Conservation (phyloP, 2,888 invertebrate genomes). For the Atrina japonica region DNA sequence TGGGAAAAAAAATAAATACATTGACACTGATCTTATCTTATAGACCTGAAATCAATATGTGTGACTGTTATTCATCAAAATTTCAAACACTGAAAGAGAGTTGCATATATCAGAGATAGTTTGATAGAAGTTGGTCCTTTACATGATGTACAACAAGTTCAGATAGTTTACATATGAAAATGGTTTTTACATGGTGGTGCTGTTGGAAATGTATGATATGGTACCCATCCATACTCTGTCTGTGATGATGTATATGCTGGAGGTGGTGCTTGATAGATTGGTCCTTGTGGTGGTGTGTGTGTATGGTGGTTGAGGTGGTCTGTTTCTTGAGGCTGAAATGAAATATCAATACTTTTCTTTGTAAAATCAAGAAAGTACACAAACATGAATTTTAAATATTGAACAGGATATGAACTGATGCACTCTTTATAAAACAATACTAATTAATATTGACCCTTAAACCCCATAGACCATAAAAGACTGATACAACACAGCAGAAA, state of each 20-base stretch:
- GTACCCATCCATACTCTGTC: slow-evolving; percentile 78
- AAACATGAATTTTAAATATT: not conserved
- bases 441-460: not conserved
- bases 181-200: slow-evolving; percentile 82
- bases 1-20: too few species aligned
- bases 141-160: too few species aligned
- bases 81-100: too few species aligned
- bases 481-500: not conserved
- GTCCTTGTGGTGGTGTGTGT: slow-evolving; percentile 90
- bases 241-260: slow-evolving; percentile 85
- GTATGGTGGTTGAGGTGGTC: slow-evolving; percentile 92
- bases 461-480: too few species aligned
- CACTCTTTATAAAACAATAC: not conserved
- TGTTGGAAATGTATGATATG: slow-evolving; percentile 82
- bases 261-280: slow-evolving; percentile 96
- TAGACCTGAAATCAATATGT: too few species aligned
- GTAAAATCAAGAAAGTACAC: not conserved
- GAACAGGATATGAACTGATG: too few species aligned
- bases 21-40: too few species aligned
- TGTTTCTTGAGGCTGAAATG: slow-evolving; percentile 80
- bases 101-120: too few species aligned
- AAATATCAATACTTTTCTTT: too few species aligned
- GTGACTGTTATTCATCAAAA: too few species aligned
- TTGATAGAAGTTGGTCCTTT: too few species aligned
- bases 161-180: too few species aligned